These are phyloP conservation scores for Tupaia chinensis DNA, from an alignment of 2,113 vertebrate species.

Conservation along the genomic window DNA sequence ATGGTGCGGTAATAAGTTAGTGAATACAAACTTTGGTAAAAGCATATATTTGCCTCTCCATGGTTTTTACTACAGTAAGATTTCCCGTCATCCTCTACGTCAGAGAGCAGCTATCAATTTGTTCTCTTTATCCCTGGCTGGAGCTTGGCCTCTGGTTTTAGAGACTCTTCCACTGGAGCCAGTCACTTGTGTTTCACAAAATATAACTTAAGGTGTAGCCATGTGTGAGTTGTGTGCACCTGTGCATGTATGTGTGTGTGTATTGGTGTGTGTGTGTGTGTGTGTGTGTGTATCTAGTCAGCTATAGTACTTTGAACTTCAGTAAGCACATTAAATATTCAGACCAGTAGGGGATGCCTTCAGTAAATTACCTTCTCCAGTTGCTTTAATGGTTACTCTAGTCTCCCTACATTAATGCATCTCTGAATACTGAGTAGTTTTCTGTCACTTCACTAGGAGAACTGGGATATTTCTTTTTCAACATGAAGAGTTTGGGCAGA, in stretches of 20 bases:
- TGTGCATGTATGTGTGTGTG: neutral
- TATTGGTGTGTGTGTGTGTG: no score
- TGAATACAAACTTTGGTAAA: conserved; percentile 29
- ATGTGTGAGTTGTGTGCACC: neutral
- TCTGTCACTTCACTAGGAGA: conserved; percentile 36
- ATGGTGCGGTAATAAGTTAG: neutral
- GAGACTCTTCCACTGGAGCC: neutral
- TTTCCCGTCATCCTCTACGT: conserved; percentile 15
- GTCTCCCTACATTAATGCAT: neutral
- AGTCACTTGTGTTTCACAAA: conserved; percentile 46
- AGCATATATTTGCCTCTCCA: neutral
- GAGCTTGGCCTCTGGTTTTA: conserved; percentile 7
- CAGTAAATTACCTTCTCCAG: conserved; percentile 34
- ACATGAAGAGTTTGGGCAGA: neutral
- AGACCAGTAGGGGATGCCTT: conserved; percentile 27
- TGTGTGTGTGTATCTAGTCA: no score
- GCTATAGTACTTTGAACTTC: no score
- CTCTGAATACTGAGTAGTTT: conserved; percentile 28
- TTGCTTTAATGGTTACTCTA: conserved; percentile 3
- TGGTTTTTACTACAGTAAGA: neutral
- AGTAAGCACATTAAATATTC: conserved; percentile 45
- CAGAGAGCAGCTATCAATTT: neutral
- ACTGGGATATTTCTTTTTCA: conserved; percentile 39
- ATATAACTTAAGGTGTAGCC: conserved; percentile 30
- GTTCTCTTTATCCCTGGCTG: neutral